Percentiles rank a stretch among this genome's conserved stretches.
phyloP scores from a whole-genome alignment of 1,140 invertebrate species.

The Steinernema khuongi region DNA sequence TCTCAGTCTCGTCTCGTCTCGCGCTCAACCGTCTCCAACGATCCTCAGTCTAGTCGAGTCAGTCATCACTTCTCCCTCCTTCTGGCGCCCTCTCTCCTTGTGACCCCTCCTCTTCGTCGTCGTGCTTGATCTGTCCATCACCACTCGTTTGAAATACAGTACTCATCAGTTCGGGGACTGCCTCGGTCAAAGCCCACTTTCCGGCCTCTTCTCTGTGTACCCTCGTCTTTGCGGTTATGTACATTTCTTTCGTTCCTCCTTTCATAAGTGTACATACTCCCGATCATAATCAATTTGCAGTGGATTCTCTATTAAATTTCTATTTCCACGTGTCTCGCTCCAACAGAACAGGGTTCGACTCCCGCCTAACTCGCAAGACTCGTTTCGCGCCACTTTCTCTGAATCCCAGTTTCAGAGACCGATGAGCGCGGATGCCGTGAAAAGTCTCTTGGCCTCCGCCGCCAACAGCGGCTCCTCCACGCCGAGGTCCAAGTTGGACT shows the following conservation, averaged over 20 bases:
- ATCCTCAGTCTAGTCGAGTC: constrained; percentile 13
- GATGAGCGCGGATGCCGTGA: background rate
- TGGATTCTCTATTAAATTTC: background rate
- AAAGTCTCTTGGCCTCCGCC: background rate
- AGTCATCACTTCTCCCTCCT: background rate
- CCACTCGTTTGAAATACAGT: too few species aligned
- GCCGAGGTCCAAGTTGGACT: constrained; percentile 25
- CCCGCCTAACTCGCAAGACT: background rate
- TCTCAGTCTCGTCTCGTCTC: background rate
- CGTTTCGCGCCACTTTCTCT: background rate
- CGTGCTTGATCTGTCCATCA: too few species aligned
- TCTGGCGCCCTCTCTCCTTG: background rate
- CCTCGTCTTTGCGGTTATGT: background rate
- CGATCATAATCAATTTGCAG: background rate
- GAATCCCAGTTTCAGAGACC: background rate
- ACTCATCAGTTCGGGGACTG: too few species aligned
- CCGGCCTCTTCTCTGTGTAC: background rate
- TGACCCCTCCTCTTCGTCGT: too few species aligned
- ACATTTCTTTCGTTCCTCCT: background rate
- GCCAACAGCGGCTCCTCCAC: background rate
- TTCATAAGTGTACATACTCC: background rate
- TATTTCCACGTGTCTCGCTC: background rate
- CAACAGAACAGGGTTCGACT: background rate
- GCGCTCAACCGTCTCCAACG: background rate
- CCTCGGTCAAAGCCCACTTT: too few species aligned